phyloP scores from a whole-genome alignment of 2,113 vertebrate genomes.

The Seriola rivoliana region DNA sequence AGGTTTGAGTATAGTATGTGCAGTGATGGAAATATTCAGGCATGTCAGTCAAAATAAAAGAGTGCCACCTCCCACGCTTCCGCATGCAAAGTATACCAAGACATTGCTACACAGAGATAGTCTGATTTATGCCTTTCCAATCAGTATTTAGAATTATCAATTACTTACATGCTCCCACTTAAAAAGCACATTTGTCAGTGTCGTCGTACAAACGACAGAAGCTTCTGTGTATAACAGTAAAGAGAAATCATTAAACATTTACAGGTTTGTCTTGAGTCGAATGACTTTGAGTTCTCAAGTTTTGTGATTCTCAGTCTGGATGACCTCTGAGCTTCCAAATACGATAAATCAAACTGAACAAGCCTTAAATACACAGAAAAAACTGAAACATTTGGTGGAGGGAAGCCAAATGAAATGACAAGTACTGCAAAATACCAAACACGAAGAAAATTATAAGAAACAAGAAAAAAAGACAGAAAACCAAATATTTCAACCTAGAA shows the following conservation, averaged over 20 bases:
- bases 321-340: background rate
- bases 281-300: background rate
- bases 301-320: background rate
- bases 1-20: constrained; percentile 16
- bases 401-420: too few relatives aligned
- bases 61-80: constrained; percentile 63
- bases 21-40: constrained; percentile 55
- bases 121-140: constrained; percentile 3
- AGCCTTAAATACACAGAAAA: background rate
- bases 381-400: background rate
- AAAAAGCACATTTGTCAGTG: background rate
- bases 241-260: background rate
- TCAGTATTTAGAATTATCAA: constrained; percentile 12
- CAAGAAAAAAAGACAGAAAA: background rate
- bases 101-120: background rate
- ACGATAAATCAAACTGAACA: background rate
- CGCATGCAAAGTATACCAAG: constrained; percentile 5
- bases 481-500: background rate
- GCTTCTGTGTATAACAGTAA: background rate
- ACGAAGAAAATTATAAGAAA: background rate
- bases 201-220: background rate
- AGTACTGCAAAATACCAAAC: background rate
- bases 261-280: too few relatives aligned
- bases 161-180: background rate
- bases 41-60: constrained; percentile 54